phyloP scores from a whole-genome alignment of 2,113 vertebrate species.

The Notothenia coriiceps region DNA sequence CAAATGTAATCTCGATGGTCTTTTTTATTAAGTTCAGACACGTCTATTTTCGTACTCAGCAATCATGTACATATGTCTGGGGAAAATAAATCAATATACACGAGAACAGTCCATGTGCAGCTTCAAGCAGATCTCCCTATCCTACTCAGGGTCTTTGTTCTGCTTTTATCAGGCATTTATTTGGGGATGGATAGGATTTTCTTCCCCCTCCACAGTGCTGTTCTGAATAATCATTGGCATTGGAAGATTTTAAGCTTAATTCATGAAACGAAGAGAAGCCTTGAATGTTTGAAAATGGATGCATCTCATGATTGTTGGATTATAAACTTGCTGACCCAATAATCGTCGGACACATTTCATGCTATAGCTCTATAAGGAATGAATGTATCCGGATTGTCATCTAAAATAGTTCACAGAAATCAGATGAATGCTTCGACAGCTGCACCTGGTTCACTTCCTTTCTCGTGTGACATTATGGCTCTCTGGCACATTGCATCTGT shows the following conservation, averaged over 20 bases:
- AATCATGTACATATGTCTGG: neutral
- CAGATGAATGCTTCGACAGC: neutral
- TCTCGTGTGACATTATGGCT: neutral
- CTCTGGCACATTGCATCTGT: slow-evolving; percentile 43
- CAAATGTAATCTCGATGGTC: neutral
- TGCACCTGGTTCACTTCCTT: slow-evolving; percentile 2
- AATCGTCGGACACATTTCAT: neutral
- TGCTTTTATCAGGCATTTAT: slow-evolving; percentile 6
- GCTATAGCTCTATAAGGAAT: neutral
- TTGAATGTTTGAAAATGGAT: neutral
- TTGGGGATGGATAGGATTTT: neutral
- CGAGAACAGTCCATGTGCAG: neutral
- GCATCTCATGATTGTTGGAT: neutral
- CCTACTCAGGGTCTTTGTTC: neutral
- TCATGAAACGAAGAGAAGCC: neutral
- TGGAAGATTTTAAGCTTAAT: neutral
- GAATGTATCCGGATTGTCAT: neutral
- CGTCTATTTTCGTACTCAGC: neutral
- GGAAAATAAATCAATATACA: neutral
- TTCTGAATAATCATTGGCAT: neutral
- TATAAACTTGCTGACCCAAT: neutral
- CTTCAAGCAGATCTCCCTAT: neutral
- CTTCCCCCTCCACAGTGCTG: neutral
- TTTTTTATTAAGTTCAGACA: neutral
- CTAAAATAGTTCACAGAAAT: neutral